Conservation (phyloP, 2,888 invertebrate species). For the Stenoptilia bipunctidactyla region DNA sequence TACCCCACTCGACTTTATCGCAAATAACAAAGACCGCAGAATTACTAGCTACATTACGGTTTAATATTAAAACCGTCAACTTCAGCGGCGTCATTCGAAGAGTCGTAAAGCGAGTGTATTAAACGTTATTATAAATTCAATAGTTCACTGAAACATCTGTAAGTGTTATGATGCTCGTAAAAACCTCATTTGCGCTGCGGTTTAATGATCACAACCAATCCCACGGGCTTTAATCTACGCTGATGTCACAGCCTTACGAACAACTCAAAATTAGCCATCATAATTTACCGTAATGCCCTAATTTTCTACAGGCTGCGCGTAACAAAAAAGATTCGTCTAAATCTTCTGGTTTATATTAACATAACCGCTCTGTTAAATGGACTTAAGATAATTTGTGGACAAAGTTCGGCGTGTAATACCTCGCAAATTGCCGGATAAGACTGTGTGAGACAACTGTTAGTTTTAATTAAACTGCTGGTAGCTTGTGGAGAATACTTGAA, state of each 20-base stretch:
- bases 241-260: slow-evolving; percentile 26
- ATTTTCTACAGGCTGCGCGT: slow-evolving; percentile 44
- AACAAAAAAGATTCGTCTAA: slow-evolving; percentile 57
- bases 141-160: slow-evolving; percentile 48
- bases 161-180: slow-evolving; percentile 50
- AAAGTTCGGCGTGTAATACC: slow-evolving; percentile 68
- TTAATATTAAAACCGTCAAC: slow-evolving; percentile 42
- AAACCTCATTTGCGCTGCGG: slow-evolving; percentile 44
- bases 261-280: slow-evolving; percentile 36
- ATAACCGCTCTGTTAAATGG: slow-evolving; percentile 68
- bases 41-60: slow-evolving; percentile 13
- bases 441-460: slow-evolving; percentile 71
- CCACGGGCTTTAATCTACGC: slow-evolving; percentile 20
- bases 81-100: slow-evolving; percentile 30
- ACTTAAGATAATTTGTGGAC: slow-evolving; percentile 69
- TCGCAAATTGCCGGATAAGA: slow-evolving; percentile 71
- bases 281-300: slow-evolving; percentile 52
- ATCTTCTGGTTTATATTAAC: slow-evolving; percentile 63
- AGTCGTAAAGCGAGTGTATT: slow-evolving; percentile 43
- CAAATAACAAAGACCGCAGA: too few relatives aligned
- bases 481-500: slow-evolving; percentile 58
- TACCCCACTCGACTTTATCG: too few relatives aligned
- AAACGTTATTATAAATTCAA: slow-evolving; percentile 52
- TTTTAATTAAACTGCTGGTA: slow-evolving; percentile 70
- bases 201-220: slow-evolving; percentile 42